Evolutionary conservation across 2,888 invertebrate species (phyloP).

Genomic region (Chrysopilus asiliformis): DNA sequence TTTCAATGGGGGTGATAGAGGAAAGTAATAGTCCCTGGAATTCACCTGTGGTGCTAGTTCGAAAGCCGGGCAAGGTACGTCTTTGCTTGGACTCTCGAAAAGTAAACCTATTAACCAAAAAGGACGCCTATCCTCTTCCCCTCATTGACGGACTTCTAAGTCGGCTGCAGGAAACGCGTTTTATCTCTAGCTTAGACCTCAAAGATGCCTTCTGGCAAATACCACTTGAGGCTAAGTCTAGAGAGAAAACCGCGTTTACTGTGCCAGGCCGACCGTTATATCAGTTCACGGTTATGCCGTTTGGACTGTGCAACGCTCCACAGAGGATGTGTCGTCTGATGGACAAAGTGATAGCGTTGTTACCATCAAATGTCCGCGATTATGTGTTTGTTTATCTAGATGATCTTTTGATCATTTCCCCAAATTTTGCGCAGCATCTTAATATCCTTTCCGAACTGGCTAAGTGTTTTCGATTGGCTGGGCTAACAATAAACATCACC

Average conservation of each 20-base stretch:
- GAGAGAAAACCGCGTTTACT: slow-evolving; percentile 16
- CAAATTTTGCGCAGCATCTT: slow-evolving; percentile 2
- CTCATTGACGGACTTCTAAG: slow-evolving; percentile 17
- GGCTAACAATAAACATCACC: slow-evolving; percentile 3
- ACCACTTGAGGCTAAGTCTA: slow-evolving; percentile 11
- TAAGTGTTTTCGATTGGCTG: background rate
- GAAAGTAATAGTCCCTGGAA: slow-evolving; percentile 21
- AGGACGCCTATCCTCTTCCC: slow-evolving; percentile 20
- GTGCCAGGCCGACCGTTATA: slow-evolving; percentile 9
- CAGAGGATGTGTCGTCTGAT: slow-evolving; percentile 1
- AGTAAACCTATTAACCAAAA: slow-evolving; percentile 16
- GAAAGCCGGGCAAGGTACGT: slow-evolving; percentile 11
- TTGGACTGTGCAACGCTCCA: slow-evolving; percentile 9
- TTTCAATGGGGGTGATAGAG: slow-evolving; percentile 21
- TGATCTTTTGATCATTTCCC: background rate
- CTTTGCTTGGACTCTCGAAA: slow-evolving; percentile 18
- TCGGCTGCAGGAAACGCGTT: slow-evolving; percentile 16
- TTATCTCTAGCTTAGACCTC: slow-evolving; percentile 19
- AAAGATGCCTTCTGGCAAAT: slow-evolving; percentile 15
- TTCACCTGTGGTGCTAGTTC: slow-evolving; percentile 20
- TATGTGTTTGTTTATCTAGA: slow-evolving; percentile 9
- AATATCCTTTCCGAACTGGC: slow-evolving; percentile 1
- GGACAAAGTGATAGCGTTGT: slow-evolving; percentile 14
- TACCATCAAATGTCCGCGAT: no score
- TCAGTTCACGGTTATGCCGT: slow-evolving; percentile 16